Conservation (phyloP, 2,113 vertebrate species). For the Pontoporia blainvillei region DNA sequence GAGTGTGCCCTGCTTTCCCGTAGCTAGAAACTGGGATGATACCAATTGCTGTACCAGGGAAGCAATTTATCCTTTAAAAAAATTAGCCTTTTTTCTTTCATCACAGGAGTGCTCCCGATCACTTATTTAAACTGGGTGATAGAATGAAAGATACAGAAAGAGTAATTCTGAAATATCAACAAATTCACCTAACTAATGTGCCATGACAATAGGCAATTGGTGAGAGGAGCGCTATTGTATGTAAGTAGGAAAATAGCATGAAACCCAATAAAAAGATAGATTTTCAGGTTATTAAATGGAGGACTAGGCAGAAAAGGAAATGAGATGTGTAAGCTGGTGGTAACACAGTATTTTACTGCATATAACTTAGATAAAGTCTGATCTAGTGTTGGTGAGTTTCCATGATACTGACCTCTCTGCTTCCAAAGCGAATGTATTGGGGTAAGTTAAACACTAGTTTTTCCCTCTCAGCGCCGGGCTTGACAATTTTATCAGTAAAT, state of each 20-base stretch:
- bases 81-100: conserved; percentile 39
- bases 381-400: conserved; percentile 50
- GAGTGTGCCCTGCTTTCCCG: not conserved
- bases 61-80: not conserved
- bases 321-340: conserved; percentile 55
- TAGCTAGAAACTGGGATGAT: conserved; percentile 4
- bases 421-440: conserved; percentile 34
- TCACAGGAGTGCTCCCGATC: conserved; percentile 38
- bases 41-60: not conserved
- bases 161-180: conserved; percentile 64
- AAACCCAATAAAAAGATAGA: conserved; percentile 70
- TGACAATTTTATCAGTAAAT: conserved; percentile 53
- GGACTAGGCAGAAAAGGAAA: conserved; percentile 60
- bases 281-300: conserved; percentile 63
- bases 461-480: not conserved
- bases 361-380: conserved; percentile 60
- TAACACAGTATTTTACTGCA: conserved; percentile 41
- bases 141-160: conserved; percentile 60
- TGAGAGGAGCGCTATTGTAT: conserved; percentile 37
- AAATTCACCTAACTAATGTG: conserved; percentile 72
- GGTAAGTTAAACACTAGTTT: conserved; percentile 46
- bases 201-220: conserved; percentile 63
- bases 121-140: conserved; percentile 66
- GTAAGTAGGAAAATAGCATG: conserved; percentile 70
- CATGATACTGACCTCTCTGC: conserved; percentile 41